Conservation (phyloP, 23 tunicate species). For the Styela plicata region DNA sequence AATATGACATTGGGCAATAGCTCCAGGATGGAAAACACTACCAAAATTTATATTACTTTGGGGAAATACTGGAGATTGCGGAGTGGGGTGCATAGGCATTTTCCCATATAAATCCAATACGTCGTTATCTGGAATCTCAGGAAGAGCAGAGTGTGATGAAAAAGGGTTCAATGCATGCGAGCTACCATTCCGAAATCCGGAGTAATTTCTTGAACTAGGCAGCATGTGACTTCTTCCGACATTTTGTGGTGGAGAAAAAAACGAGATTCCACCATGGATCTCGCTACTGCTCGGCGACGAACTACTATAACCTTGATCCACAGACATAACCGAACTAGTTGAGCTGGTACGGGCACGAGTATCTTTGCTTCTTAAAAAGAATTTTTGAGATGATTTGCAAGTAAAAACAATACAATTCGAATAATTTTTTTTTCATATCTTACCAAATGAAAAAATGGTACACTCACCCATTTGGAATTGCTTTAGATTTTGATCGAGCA, state of each 20-base stretch:
- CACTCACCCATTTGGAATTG: conserved; percentile 68
- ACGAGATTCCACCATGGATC: conserved; percentile 25
- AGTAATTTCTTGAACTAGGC: neutral
- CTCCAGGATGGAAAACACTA: neutral
- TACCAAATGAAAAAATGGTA: no score
- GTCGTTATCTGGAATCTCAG: conserved; percentile 71
- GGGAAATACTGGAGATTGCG: conserved; percentile 40
- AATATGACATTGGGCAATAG: neutral
- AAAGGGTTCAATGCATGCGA: conserved; percentile 16
- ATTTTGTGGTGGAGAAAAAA: conserved; percentile 69
- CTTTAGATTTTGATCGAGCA: conserved; percentile 63
- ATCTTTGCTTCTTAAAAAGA: conserved; percentile 23
- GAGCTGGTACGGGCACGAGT: conserved; percentile 83
- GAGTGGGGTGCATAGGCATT: neutral
- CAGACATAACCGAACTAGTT: conserved; percentile 56
- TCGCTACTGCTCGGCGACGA: conserved; percentile 58
- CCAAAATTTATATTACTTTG: neutral
- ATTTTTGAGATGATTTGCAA: no score
- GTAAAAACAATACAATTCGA: no score
- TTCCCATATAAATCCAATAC: conserved; percentile 9
- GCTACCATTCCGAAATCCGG: conserved; percentile 4
- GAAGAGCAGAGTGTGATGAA: conserved; percentile 49
- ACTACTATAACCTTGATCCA: conserved; percentile 92
- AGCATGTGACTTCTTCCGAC: neutral
- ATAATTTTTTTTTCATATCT: no score